Evolutionary conservation across 2,797 vertebrate species (phyloP).

Genomic region (Benthosema pterotum): DNA sequence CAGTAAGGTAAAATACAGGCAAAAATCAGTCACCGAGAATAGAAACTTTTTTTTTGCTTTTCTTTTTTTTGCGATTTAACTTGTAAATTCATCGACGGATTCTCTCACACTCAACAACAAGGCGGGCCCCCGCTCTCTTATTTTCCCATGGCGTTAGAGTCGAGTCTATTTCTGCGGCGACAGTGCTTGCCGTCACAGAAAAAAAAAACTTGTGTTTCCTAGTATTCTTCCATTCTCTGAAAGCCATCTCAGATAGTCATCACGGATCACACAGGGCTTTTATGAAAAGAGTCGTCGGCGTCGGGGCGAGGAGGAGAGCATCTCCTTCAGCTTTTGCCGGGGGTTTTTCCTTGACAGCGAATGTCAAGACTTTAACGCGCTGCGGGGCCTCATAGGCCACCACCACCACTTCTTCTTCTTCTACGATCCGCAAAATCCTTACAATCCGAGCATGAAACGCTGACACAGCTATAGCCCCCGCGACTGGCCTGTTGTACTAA

Average conservation of each 20-base stretch:
- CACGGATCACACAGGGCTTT: conserved; percentile 36
- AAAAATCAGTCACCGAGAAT: conserved; percentile 8
- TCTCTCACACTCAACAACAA: background rate
- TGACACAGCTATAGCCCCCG: conserved; percentile 80
- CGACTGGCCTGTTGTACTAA: conserved; percentile 74
- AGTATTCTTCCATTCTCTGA: conserved; percentile 31
- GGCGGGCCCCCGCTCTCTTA: background rate
- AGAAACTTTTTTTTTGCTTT: too few relatives aligned
- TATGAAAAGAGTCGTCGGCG: conserved; percentile 52
- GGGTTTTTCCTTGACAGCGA: conserved; percentile 65
- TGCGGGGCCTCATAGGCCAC: conserved; percentile 63
- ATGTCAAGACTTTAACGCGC: conserved; percentile 56
- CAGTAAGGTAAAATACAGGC: background rate
- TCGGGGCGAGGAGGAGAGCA: conserved; percentile 51
- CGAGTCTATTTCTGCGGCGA: conserved; percentile 40
- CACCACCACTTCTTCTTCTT: too few relatives aligned
- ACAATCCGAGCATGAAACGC: conserved; percentile 65
- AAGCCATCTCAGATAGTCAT: conserved; percentile 51
- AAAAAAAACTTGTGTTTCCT: conserved; percentile 31
- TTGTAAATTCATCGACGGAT: conserved; percentile 21
- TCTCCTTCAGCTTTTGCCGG: conserved; percentile 55
- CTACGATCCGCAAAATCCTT: conserved; percentile 63
- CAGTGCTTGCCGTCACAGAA: conserved; percentile 31
- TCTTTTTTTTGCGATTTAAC: too few relatives aligned
- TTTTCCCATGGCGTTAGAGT: conserved; percentile 14